Evolutionary conservation across 2,888 invertebrate species (phyloP).

Genomic region (Trichogramma dendrolimi): DNA sequence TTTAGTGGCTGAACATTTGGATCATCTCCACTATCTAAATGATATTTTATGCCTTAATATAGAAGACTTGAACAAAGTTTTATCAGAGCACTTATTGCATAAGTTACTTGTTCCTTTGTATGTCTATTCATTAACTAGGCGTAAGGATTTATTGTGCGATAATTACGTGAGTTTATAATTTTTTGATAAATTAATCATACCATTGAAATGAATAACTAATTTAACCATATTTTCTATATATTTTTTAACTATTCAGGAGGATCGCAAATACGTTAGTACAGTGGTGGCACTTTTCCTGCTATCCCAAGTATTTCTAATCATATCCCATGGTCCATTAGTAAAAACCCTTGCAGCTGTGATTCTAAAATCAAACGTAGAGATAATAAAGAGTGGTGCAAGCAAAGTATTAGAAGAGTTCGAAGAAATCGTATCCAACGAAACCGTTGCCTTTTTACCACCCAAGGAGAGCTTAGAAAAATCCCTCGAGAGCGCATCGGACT

Average conservation of each 20-base stretch:
- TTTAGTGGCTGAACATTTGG: conserved; percentile 93
- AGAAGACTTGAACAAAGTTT: conserved; percentile 85
- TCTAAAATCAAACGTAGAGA: conserved; percentile 73
- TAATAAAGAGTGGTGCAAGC: conserved; percentile 67
- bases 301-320: conserved; percentile 92
- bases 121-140: conserved; percentile 77
- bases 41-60: conserved; percentile 92
- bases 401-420: conserved; percentile 65
- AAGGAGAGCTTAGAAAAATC: conserved; percentile 74
- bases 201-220: neutral
- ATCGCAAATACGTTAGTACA: conserved; percentile 60
- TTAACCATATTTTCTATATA: neutral
- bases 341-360: conserved; percentile 87
- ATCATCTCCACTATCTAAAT: conserved; percentile 95
- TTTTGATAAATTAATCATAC: neutral
- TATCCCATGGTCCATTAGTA: conserved; percentile 86
- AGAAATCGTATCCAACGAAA: conserved; percentile 50
- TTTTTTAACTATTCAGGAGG: conserved; percentile 37
- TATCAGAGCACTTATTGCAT: conserved; percentile 90
- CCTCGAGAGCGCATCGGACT: conserved; percentile 55
- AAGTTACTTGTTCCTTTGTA: conserved; percentile 89
- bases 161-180: conserved; percentile 46
- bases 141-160: conserved; percentile 41
- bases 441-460: conserved; percentile 67
- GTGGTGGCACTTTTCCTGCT: conserved; percentile 87